Base-by-base conservation (phyloP, 2,888 invertebrate species). In the Eudasyphora cyanicolor region DNA sequence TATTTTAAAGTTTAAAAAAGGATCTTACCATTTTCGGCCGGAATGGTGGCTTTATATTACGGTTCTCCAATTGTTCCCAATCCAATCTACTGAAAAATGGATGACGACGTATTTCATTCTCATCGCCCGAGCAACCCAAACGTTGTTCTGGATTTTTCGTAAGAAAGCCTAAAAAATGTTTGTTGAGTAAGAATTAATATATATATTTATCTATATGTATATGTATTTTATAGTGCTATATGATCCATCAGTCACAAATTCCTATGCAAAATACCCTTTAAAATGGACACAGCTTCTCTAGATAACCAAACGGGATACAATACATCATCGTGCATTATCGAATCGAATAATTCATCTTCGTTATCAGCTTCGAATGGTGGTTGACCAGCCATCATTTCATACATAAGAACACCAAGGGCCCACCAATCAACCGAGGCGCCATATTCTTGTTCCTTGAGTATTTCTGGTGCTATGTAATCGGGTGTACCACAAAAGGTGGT, bases 281-380 rank as follows among this genome's bases (percentile, higher is more conserved):
- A 93, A 91, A 97, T 97, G 88, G 96, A 96, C 78, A 97, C 97
- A 69, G 98, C 98, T 91, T 98, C 97, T 89, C 96, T 95, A 87
- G 96, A 96, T 75, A 98, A 93, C 99, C 99, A 99, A 17, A 99
- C 98, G 14, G 99, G 99, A 93, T 99, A 99, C 21, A 98, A 94
- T 76, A 99, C 99, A 93, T 99, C 99, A 91, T 99, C 99, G 91
- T 98, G 98, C 88, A 99, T 94, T 91, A 99, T 99, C 86, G 98
- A 97, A 93, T 99, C 99, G 93, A 99, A 99, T 84, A 99, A 94
- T 92, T 99, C 99, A 92, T 99, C 99, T 93, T 99, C 99, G 93
- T 99, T 99, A 93, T 99, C 99, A 4, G 99, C 99, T 93, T 99
- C 99, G 93, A 99, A 99, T 14, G 99, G 99, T 81, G 99, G 99